phyloP scores from a whole-genome alignment of 2,113 vertebrate species.

The Cynoglossus semilaevis region DNA sequence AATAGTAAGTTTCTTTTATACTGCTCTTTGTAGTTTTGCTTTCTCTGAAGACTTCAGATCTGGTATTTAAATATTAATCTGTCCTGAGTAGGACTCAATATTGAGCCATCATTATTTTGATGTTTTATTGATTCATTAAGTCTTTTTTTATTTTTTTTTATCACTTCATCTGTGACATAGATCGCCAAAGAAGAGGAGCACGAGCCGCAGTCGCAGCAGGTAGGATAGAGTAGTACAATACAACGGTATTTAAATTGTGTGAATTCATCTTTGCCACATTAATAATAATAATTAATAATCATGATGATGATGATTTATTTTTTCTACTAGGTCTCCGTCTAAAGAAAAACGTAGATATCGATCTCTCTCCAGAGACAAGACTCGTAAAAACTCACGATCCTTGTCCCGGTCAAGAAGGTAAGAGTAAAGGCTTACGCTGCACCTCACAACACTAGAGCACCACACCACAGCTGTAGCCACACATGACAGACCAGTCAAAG shows the following conservation, averaged over 20 bases:
- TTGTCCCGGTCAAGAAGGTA: constrained; percentile 96
- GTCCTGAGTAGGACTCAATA: constrained; percentile 27
- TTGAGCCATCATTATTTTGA: constrained; percentile 44
- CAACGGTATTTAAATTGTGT: background rate
- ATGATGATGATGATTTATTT: too few species aligned
- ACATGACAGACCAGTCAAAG: background rate
- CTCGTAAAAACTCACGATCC: constrained; percentile 90
- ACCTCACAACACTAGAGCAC: background rate
- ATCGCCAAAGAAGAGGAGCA: constrained; percentile 92
- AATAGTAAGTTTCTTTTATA: constrained; percentile 98
- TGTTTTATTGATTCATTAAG: constrained; percentile 26
- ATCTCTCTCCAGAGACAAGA: constrained; percentile 92
- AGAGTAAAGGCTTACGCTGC: background rate
- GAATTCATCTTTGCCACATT: too few species aligned
- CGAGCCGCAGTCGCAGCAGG: constrained; percentile 96
- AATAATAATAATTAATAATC: too few species aligned
- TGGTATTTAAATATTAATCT: background rate
- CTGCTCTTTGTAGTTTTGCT: constrained; percentile 86
- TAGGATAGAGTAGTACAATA: too few species aligned
- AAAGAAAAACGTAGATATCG: constrained; percentile 93
- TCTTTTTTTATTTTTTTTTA: constrained; percentile 35
- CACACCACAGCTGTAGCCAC: background rate
- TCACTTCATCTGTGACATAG: constrained; percentile 69
- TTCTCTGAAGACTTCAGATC: background rate
- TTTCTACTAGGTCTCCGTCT: constrained; percentile 84